Evolutionary conservation across 2,888 invertebrate genomes (phyloP).

Genomic region (Mythimna loreyi): DNA sequence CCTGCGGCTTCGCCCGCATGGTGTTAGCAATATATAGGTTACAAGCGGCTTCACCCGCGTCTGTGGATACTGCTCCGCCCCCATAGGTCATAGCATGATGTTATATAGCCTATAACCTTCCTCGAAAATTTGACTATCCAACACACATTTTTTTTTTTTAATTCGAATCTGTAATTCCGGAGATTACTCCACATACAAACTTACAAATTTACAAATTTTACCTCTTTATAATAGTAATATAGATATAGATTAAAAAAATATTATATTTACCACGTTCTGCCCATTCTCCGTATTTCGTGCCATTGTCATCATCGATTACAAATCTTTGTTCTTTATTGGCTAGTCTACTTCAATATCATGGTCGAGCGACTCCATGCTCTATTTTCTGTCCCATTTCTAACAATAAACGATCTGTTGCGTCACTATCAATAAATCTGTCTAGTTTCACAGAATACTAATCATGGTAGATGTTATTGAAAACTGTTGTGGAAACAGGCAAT

Average conservation of each 20-base stretch:
- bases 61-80: no score
- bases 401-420: conserved; percentile 38
- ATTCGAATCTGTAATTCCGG: no score
- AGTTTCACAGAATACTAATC: conserved; percentile 27
- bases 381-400: conserved; percentile 48
- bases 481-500: conserved; percentile 20
- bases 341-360: conserved; percentile 40
- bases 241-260: not conserved
- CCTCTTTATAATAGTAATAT: no score
- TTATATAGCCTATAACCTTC: no score
- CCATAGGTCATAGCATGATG: no score
- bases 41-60: no score
- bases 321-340: conserved; percentile 18
- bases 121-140: no score
- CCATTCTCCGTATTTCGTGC: not conserved
- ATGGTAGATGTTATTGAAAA: conserved; percentile 43
- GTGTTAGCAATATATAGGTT: no score
- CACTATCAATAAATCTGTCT: conserved; percentile 40
- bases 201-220: no score
- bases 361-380: conserved; percentile 23
- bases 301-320: conserved; percentile 16
- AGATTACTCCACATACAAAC: no score
- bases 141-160: no score
- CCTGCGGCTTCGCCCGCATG: no score
- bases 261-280: not conserved